These are phyloP conservation scores for Zenarchopterus dispar DNA, from an alignment of 2,797 vertebrate species.

Conservation along the genomic window DNA sequence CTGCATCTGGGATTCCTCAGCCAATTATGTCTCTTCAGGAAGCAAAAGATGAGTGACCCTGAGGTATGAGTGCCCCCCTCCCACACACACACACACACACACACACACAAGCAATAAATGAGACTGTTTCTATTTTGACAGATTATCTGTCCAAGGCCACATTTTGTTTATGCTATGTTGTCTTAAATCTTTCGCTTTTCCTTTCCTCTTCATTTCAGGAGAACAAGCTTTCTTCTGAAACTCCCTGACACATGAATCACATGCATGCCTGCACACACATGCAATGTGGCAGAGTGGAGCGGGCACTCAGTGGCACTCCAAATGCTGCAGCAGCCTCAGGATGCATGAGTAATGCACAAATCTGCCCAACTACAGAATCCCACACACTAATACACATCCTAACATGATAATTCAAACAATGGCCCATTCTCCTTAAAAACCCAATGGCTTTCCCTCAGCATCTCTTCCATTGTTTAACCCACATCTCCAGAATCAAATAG, in stretches of 20 bases:
- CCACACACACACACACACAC: slow-evolving; percentile 4
- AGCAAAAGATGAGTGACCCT: slow-evolving; percentile 28
- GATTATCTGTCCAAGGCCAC: neutral
- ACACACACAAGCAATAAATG: no score
- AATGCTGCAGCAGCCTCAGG: slow-evolving; percentile 59
- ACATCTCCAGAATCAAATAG: slow-evolving; percentile 18
- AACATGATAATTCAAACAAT: slow-evolving; percentile 23
- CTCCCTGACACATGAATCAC: slow-evolving; percentile 51
- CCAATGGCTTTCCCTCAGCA: slow-evolving; percentile 23
- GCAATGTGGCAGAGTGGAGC: slow-evolving; percentile 58
- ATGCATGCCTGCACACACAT: slow-evolving; percentile 64
- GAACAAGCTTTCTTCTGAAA: slow-evolving; percentile 36
- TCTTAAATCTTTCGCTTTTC: slow-evolving; percentile 9
- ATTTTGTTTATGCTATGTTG: slow-evolving; percentile 14
- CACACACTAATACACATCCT: slow-evolving; percentile 40
- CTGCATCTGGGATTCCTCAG: slow-evolving; percentile 30
- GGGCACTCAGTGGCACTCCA: slow-evolving; percentile 59
- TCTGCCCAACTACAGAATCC: slow-evolving; percentile 72
- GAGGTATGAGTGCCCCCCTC: slow-evolving; percentile 7
- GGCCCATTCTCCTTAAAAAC: slow-evolving; percentile 29
- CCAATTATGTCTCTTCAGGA: slow-evolving; percentile 26
- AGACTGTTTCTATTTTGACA: slow-evolving; percentile 3
- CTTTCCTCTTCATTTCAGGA: slow-evolving; percentile 29
- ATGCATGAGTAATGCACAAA: slow-evolving; percentile 77
- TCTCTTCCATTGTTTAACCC: slow-evolving; percentile 28